These are phyloP conservation scores for Sicus ferrugineus DNA, from an alignment of 2,888 invertebrate genomes.

Conservation along the genomic window DNA sequence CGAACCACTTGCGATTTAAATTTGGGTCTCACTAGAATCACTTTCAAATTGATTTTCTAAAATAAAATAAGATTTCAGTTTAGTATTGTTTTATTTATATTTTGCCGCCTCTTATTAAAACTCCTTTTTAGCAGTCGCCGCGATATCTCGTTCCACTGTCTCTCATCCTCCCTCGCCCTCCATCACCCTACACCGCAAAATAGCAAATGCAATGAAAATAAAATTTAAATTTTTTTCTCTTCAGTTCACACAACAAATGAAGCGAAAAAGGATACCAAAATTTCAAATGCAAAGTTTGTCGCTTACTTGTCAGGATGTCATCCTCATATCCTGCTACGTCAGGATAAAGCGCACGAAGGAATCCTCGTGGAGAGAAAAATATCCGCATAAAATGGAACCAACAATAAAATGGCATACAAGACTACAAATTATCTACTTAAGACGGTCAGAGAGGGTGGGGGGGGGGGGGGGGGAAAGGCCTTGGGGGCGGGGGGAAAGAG, in stretches of 20 bases:
- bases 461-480: neutral
- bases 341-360: slow-evolving; percentile 18
- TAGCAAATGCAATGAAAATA: slow-evolving; percentile 5
- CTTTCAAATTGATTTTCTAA: too few relatives aligned
- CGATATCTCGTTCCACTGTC: neutral
- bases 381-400: slow-evolving; percentile 41
- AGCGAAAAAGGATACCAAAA: slow-evolving; percentile 14
- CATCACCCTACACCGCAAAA: neutral
- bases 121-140: too few relatives aligned
- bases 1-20: too few relatives aligned
- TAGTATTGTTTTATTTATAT: too few relatives aligned
- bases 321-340: slow-evolving; percentile 25
- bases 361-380: neutral
- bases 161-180: neutral
- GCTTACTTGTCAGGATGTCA: slow-evolving; percentile 23
- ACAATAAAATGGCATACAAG: slow-evolving; percentile 53
- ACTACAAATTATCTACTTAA: slow-evolving; percentile 58
- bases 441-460: slow-evolving; percentile 26
- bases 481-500: slow-evolving; percentile 6
- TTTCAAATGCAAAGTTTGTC: slow-evolving; percentile 32
- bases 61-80: too few relatives aligned
- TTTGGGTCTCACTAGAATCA: too few relatives aligned
- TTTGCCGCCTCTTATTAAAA: too few relatives aligned
- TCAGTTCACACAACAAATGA: neutral
- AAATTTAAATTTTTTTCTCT: slow-evolving; percentile 18